A percentile compares a stretch with the other conserved stretches of the same genome.
Conservation (phyloP, 2,113 vertebrate genomes). For the Apteryx owenii region DNA sequence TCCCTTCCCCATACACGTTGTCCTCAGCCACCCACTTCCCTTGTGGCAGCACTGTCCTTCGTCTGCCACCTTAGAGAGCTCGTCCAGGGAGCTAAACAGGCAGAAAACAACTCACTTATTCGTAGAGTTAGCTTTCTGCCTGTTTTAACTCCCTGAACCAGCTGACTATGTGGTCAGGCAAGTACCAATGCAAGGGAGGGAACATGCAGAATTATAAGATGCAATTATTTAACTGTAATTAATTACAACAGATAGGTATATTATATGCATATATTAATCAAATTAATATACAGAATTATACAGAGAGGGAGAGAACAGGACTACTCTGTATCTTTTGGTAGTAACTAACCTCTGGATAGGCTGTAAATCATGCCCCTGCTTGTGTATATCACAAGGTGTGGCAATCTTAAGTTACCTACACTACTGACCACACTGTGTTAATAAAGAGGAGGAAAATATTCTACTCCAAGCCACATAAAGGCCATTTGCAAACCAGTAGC, state of each 20-base stretch:
- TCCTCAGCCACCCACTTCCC: neutral
- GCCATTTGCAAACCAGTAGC: neutral
- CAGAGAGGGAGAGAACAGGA: neutral
- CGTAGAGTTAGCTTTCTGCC: neutral
- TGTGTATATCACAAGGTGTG: neutral
- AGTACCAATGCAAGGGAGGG: neutral
- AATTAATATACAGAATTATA: neutral
- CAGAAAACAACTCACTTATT: neutral
- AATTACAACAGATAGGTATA: neutral
- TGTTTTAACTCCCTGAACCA: neutral
- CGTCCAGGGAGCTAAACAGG: neutral
- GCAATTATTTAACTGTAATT: neutral
- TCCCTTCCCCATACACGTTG: no score
- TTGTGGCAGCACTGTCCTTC: neutral
- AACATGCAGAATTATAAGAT: neutral
- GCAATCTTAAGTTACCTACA: neutral
- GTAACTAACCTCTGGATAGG: neutral
- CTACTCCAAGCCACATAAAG: neutral
- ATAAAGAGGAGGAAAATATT: neutral
- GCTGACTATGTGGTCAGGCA: rapidly evolving
- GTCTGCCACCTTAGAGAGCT: neutral
- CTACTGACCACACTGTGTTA: neutral
- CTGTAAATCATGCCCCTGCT: neutral
- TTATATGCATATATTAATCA: neutral
- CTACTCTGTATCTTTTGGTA: neutral